Percentiles rank a stretch among this genome's conserved stretches.
phyloP scores from a whole-genome alignment of 1,140 invertebrate genomes.

The Dinothrombium tinctorium region DNA sequence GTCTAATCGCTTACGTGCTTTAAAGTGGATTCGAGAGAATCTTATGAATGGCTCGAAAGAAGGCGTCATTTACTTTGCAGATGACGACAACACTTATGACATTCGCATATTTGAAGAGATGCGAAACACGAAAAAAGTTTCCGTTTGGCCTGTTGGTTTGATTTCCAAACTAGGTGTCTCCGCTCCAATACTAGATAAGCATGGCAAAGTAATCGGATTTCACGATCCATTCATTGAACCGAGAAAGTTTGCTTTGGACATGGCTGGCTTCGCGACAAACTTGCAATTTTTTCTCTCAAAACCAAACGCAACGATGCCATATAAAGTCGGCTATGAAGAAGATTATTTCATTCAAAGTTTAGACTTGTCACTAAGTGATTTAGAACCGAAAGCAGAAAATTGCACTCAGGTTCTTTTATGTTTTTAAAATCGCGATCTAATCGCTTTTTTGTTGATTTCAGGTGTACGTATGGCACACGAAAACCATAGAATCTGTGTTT shows the following conservation, averaged over 20 bases:
- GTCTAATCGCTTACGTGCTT: conserved; percentile 59
- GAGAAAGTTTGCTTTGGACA: conserved; percentile 65
- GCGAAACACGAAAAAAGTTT: conserved; percentile 49
- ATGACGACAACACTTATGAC: conserved; percentile 91
- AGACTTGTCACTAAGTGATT: conserved; percentile 37
- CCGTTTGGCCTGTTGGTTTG: conserved; percentile 67
- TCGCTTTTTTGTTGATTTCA: conserved; percentile 1
- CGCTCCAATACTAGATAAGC: conserved; percentile 39
- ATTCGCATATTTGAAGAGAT: conserved; percentile 65
- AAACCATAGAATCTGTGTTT: neutral
- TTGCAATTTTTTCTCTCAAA: conserved; percentile 32
- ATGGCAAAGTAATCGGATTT: conserved; percentile 43
- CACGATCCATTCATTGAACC: conserved; percentile 59
- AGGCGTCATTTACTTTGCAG: conserved; percentile 83
- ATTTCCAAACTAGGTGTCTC: conserved; percentile 45
- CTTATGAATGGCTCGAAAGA: conserved; percentile 27
- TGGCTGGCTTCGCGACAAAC: conserved; percentile 75
- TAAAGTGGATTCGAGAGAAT: conserved; percentile 59
- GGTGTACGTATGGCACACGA: conserved; percentile 10
- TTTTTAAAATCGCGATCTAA: neutral
- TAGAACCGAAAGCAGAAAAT: conserved; percentile 48
- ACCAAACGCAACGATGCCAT: conserved; percentile 45
- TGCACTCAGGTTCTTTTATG: conserved; percentile 19
- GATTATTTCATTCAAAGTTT: conserved; percentile 53
- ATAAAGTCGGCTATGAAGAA: conserved; percentile 52